A percentile compares a stretch with the other conserved stretches of the same genome.
Evolutionary conservation across 2,888 invertebrate genomes (phyloP).

Genomic region (Lithophane semibrunnea): DNA sequence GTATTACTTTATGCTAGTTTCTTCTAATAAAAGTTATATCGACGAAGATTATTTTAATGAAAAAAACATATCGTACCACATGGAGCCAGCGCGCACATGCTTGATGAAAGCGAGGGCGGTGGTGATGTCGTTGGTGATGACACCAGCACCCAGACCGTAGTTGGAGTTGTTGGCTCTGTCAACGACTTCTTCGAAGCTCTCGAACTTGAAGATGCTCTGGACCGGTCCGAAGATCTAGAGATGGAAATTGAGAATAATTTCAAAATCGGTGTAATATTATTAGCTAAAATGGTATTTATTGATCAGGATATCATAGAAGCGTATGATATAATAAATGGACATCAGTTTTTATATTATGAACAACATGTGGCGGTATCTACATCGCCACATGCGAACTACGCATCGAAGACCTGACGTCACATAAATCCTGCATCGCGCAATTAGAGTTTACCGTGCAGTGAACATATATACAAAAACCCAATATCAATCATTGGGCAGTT

Average conservation of each 20-base stretch:
- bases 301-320: neutral
- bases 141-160: constrained; percentile 97
- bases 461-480: no score
- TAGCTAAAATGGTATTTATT: neutral
- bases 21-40: neutral
- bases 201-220: constrained; percentile 96
- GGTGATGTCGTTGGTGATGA: constrained; percentile 95
- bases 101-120: constrained; percentile 94
- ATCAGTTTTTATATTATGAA: neutral
- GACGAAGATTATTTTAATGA: neutral
- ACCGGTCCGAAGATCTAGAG: constrained; percentile 97
- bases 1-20: neutral
- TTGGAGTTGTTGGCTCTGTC: constrained; percentile 95
- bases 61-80: constrained; percentile 90
- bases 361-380: no score
- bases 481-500: no score
- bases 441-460: no score
- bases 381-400: no score
- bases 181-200: constrained; percentile 95
- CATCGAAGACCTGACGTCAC: no score
- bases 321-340: no score
- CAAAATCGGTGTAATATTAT: neutral
- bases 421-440: no score
- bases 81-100: constrained; percentile 94
- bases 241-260: neutral